Evolutionary conservation across 2,113 vertebrate genomes (phyloP), one percentile per base, ranked within the genome.

Genomic region (Chauna torquata): DNA sequence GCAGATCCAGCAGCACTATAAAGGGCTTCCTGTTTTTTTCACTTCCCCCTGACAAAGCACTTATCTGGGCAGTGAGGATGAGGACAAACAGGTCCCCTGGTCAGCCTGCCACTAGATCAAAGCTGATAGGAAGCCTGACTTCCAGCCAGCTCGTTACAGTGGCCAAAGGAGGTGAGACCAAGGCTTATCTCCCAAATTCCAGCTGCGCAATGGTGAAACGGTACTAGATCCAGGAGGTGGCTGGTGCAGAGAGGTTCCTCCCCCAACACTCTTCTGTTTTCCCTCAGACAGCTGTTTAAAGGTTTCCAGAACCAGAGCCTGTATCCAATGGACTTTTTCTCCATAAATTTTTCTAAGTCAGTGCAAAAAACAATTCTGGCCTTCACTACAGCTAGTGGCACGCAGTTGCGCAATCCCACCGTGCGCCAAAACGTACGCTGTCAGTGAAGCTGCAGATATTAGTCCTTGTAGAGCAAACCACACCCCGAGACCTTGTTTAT

Each of bases 401-500:
- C 23, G 27, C 2, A 4, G 27, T 82, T 95, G 57, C 66, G 17
- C 82, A 87, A 54, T 76, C 54, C 27, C 27, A 52, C 30, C 0
- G 0, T 13, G 4, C 14, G 23, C 69, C 49, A 61, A 65, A 72
- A 36, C 15, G 11, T 4, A 7, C 25, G 10, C 32, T 49, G 50
- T 54, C 61, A 83, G 42, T 88, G 78, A 57, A 89, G 5, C 30
- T 79, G 74, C 65, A 69, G 68, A 34, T 76, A 87, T 0, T 79
- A 49, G 54, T 88, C 27, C 24, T 13, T 88, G 30, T 68, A 54
- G 70, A 87, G 70, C 75, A 76, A 88, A 80, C 90, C 92, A 58
- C 87, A 86, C 87, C 94, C 58, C 34, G 65, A 65, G 66, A 50
- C 50, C 45, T 90, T 93, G 90, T 94, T 94, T 90, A 69, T 91